Conservation (phyloP, 1,140 invertebrate species). For the Drosophila yakuba region DNA sequence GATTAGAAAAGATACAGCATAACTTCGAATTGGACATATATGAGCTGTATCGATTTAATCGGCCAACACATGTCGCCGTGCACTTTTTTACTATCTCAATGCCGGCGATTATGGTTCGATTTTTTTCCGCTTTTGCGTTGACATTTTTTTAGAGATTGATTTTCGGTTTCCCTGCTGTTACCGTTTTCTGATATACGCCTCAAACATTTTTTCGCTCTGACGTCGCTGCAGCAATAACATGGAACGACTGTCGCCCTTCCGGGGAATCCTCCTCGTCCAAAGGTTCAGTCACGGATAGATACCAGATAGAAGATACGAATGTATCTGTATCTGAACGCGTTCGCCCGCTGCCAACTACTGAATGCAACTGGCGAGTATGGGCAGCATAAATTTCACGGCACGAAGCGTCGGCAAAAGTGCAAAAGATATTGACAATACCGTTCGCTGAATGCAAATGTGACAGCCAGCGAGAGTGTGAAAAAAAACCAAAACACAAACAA, state of each 20-base stretch:
- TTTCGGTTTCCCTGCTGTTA: constrained; percentile 32
- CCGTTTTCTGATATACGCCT: constrained; percentile 80
- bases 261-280: constrained; percentile 5
- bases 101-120: constrained; percentile 19
- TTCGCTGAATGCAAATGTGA: constrained; percentile 73
- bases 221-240: constrained; percentile 69
- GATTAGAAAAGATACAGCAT: constrained; percentile 45
- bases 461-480: constrained; percentile 46
- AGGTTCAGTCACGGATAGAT: constrained; percentile 14
- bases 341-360: constrained; percentile 56
- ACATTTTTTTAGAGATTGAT: constrained; percentile 14
- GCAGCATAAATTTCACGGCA: constrained; percentile 71
- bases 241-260: constrained; percentile 18
- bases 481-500: constrained; percentile 29
- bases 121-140: constrained; percentile 8
- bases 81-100: constrained; percentile 22
- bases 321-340: constrained; percentile 51
- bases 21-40: constrained; percentile 36
- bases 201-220: constrained; percentile 73
- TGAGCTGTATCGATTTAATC: constrained; percentile 40
- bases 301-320: constrained; percentile 6
- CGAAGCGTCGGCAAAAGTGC: constrained; percentile 44
- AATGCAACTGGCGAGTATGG: constrained; percentile 54
- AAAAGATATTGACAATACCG: constrained; percentile 67
- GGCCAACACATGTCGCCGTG: constrained; percentile 18